Base-by-base conservation (phyloP, 2,888 invertebrate species). In the Parnassius smintheus region DNA sequence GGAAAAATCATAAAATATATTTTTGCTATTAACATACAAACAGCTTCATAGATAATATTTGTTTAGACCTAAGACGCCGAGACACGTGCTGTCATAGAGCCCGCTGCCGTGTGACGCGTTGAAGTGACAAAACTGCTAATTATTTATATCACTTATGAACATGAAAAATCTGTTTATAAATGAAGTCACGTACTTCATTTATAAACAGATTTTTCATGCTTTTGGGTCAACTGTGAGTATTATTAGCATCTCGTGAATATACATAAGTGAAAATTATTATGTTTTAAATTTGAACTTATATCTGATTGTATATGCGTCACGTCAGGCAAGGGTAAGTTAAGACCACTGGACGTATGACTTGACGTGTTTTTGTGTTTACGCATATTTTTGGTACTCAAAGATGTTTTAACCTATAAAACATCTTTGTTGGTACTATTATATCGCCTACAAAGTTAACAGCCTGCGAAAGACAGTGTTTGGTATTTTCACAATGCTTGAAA, bases 151-250 rank as follows among this genome's bases (percentile, higher is more conserved):
- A 45, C n/a, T 25, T 52, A 46, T n/a, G n/a, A n/a, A n/a, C n/a
- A n/a, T n/a, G n/a, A n/a, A n/a, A n/a, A n/a, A n/a, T n/a, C n/a
- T n/a, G n/a, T n/a, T n/a, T n/a, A n/a, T n/a, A n/a, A n/a, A n/a
- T n/a, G n/a, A n/a, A n/a, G n/a, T n/a, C 46, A 35, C 9, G 51
- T 12, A 22, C 25, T 25, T 59, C 44, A 44, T 52, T 52, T 51
- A 59, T 52, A 59, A 46, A 52, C 35, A 22, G 25, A 13, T 13
- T 44, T 59, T 59, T n/a, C n/a, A 45, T 59, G 59, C 59, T 59
- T 60, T 54, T 18, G 42, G 46, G 54, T 48, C 60, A 60, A 54
- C 41, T 46, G 44, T 22, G 44, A 13, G 1, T 13, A 13, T 52
- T 13, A 13, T 52, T 48, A 9, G 18, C 41, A 41, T 53, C 41